Conservation (phyloP, 2,888 invertebrate genomes). For the Ophion slaviceki region DNA sequence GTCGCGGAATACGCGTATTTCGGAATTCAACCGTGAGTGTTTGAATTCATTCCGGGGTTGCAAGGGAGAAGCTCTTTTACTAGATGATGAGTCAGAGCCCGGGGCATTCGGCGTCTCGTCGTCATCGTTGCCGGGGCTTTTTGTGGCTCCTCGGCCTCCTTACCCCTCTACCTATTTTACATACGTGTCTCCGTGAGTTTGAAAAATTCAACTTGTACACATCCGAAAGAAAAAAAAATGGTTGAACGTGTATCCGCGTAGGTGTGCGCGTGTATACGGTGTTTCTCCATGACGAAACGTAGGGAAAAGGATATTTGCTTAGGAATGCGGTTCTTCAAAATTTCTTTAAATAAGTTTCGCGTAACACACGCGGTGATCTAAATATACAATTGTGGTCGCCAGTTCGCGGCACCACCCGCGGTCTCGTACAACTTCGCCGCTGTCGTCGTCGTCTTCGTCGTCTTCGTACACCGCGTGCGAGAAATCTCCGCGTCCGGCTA, state of each 20-base stretch:
- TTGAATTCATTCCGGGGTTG: conserved; percentile 21
- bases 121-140: conserved; percentile 60
- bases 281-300: neutral
- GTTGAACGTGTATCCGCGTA: neutral
- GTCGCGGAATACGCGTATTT: conserved; percentile 22
- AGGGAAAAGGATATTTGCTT: conserved; percentile 48
- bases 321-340: conserved; percentile 63
- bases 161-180: neutral
- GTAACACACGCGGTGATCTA: conserved; percentile 78
- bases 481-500: conserved; percentile 35
- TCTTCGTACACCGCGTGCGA: conserved; percentile 36
- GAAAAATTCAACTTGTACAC: conserved; percentile 31
- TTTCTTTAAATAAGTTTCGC: conserved; percentile 81
- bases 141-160: conserved; percentile 62
- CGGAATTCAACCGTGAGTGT: neutral
- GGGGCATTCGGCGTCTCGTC: conserved; percentile 54
- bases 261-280: neutral
- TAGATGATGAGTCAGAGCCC: conserved; percentile 66
- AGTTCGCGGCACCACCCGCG: conserved; percentile 68
- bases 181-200: neutral
- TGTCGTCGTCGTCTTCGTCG: conserved; percentile 28
- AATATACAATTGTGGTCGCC: conserved; percentile 78
- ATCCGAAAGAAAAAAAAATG: conserved; percentile 1
- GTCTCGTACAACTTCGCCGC: conserved; percentile 31
- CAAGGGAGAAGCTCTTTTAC: conserved; percentile 53